These are phyloP conservation scores for Ictinia mississippiensis DNA, from an alignment of 2,797 vertebrate species.

Conservation along the genomic window DNA sequence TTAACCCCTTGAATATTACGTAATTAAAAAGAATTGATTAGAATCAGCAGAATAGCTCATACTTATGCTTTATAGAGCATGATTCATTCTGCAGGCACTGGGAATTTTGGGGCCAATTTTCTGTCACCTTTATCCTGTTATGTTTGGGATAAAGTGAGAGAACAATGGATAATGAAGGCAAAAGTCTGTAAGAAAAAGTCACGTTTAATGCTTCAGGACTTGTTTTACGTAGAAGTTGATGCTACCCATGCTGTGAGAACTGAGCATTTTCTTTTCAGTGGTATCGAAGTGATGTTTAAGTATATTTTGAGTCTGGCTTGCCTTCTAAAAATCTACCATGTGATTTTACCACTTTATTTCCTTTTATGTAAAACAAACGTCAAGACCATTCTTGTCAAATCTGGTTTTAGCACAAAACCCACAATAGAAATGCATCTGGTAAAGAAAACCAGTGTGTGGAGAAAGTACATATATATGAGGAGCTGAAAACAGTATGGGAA, in stretches of 20 bases:
- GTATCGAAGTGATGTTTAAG: background rate
- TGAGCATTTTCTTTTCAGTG: background rate
- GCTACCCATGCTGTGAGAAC: background rate
- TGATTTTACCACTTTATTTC: conserved; percentile 12
- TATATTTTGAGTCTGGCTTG: background rate
- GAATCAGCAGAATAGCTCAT: background rate
- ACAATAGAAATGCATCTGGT: background rate
- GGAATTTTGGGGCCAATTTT: background rate
- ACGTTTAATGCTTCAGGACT: background rate
- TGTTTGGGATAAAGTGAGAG: background rate
- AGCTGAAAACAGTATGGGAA: background rate
- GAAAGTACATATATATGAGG: background rate
- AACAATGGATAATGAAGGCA: background rate
- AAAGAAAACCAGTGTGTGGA: background rate
- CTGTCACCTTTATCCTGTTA: background rate
- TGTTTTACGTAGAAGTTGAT: background rate
- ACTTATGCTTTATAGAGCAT: background rate
- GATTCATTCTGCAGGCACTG: background rate
- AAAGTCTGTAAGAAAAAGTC: background rate
- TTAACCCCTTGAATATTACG: background rate
- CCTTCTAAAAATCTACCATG: background rate
- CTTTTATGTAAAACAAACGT: background rate
- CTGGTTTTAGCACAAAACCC: background rate
- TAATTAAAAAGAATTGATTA: background rate
- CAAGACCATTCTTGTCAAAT: background rate